Evolutionary conservation across 2,113 vertebrate species (phyloP), one percentile per base, ranked within the genome.

Genomic region (Corynorhinus townsendii): DNA sequence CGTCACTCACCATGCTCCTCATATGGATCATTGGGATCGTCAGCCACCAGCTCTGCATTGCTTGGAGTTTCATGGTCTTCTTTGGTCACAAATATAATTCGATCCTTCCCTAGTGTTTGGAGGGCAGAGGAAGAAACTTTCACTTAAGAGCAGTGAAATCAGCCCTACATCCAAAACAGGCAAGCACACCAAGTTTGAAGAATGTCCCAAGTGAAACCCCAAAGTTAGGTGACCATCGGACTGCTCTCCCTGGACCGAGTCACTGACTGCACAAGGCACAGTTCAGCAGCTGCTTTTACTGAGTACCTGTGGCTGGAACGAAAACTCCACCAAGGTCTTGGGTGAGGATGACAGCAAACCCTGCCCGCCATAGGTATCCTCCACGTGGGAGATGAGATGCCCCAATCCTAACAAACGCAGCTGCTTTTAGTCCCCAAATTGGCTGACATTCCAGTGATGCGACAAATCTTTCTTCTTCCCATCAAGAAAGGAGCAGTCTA

Each of bases 51-150:
- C 97, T 99, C 99, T 12, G 99, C 99, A 3, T 97, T 99, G 98
- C 99, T 99, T 1, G 99, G 99, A 0, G 99, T 98, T 72, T 99
- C 98, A 5, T 99, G 99, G 95, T 99, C 99, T 95, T 99, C 99
- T 96, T 98, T 99, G 96, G 98, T 99, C 33, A 98, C 98, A 97
- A 99, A 99, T 97, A 99, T 99, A 91, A 99, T 98, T 94, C 95
- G 98, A 96, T 98, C 98, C 96, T 99, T 99, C 98, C 98, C 98
- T 99, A 66, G 19, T 64, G 86, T 16, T 95, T 92, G 40, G 7
- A 96, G 45, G 38, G 96, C 66, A 94, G 47, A 97, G 79, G 2
- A 94, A 92, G 20, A 94, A 30, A 92, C 28, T 92, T 96, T 87
- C 89, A 97, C 38, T 95, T 15, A 54, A 81, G 38, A 88, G n/a